These are phyloP conservation scores for Bedellia somnulentella DNA, from an alignment of 2,888 invertebrate genomes.

Conservation along the genomic window DNA sequence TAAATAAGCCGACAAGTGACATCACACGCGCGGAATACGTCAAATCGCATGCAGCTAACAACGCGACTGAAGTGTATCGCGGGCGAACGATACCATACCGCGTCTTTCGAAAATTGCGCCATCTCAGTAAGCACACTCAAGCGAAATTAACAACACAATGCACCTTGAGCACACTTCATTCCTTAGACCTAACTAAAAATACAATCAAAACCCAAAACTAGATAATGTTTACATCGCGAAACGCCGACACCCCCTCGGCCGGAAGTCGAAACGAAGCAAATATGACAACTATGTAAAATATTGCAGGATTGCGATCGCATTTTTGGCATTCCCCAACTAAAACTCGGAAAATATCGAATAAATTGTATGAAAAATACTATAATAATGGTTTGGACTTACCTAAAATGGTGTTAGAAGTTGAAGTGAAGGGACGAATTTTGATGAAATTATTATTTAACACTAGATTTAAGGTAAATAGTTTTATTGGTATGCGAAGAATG, in stretches of 20 bases:
- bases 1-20: conserved; percentile 57
- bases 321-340: conserved; percentile 71
- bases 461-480: conserved; percentile 73
- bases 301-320: conserved; percentile 76
- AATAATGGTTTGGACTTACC: conserved; percentile 70
- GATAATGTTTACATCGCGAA: conserved; percentile 61
- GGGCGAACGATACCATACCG: conserved; percentile 60
- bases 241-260: conserved; percentile 57
- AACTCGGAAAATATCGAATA: conserved; percentile 62
- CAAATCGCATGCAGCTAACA: conserved; percentile 60
- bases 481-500: conserved; percentile 94
- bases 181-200: conserved; percentile 39
- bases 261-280: conserved; percentile 66
- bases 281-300: conserved; percentile 79
- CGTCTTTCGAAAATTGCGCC: conserved; percentile 65
- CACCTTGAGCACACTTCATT: conserved; percentile 57
- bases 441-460: conserved; percentile 65
- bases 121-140: conserved; percentile 57
- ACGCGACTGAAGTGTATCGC: conserved; percentile 64
- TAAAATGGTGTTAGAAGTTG: conserved; percentile 67
- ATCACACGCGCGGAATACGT: conserved; percentile 59
- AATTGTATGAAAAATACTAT: conserved; percentile 65
- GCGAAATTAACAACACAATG: conserved; percentile 59
- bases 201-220: conserved; percentile 45
- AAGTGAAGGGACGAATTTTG: conserved; percentile 68